Conservation (phyloP, 2,888 invertebrate genomes). For the Andrena bicolor region DNA sequence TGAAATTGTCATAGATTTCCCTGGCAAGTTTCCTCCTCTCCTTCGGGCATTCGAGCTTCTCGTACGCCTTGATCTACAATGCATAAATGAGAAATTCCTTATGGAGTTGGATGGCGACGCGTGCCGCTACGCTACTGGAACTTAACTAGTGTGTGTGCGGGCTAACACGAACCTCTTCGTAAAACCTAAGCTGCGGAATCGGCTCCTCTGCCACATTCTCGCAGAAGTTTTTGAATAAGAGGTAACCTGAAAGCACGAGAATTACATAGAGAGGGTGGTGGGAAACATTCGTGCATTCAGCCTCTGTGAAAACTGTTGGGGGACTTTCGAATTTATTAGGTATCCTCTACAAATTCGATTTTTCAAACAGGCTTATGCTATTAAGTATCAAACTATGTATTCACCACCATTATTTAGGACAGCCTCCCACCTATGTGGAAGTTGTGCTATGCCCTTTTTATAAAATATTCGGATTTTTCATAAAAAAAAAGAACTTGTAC, state of each 20-base stretch:
- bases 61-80: conserved; percentile 98
- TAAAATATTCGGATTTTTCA: no score
- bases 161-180: conserved; percentile 95
- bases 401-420: no score
- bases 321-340: no score
- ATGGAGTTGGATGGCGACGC: conserved; percentile 47
- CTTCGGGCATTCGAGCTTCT: conserved; percentile 98
- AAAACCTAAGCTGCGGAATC: conserved; percentile 99
- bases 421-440: no score
- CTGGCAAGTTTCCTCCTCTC: conserved; percentile 97
- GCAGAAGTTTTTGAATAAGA: conserved; percentile 99
- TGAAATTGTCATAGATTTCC: conserved; percentile 99
- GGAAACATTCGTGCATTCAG: background rate
- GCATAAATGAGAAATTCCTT: conserved; percentile 63
- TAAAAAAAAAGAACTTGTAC: no score
- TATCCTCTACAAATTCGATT: no score
- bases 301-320: no score
- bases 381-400: no score
- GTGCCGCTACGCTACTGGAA: conserved; percentile 52
- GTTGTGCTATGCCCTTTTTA: no score
- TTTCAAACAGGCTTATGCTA: no score
- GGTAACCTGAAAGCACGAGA: conserved; percentile 92
- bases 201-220: conserved; percentile 98
- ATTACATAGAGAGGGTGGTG: background rate
- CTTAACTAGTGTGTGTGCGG: conserved; percentile 45